Base-by-base conservation (phyloP, 1,140 invertebrate genomes). In the Chlorops oryzae region DNA sequence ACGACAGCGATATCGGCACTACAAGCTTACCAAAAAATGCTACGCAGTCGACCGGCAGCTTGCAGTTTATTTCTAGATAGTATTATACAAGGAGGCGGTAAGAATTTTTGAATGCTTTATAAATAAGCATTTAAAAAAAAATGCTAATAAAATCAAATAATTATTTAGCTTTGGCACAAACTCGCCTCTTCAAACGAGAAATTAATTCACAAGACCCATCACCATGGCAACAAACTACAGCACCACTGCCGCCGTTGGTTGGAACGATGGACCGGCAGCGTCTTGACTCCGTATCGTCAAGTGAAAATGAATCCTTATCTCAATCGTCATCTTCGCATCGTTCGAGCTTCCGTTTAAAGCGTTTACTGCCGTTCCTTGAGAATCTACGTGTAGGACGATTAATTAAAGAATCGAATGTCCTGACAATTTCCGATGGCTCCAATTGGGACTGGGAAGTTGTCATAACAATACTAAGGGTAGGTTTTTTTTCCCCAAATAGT, bases 371-470 rank as follows among this genome's bases (percentile, higher is more conserved):
- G 5, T 63, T 63, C 42, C 74, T 78, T 40, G 78, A 80, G 42
- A 71, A 59, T 34, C 58, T 70, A 13, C 62, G 75, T n/a, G 74
- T 77, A 51, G 86, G 90, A 55, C 78, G 79, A 56, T 62, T 80
- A 39, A 78, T 92, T 2, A 81, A 80, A 60, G 85, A 89, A 47
- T 86, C 86, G 0, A 78, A 83, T 22, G 88, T 92, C 2, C 73
- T 90, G 46, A 77, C 78, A 17, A 81, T 81, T 54, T 84, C 86
- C 50, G 83, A 87, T 64, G 79, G 81, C 9, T 79, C 78, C 25
- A 75, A 77, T 6, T 94, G 91, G 90, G 84, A 93, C 66, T 93
- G 90, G 90, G 83, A 87, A 58, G 76, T 88, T 17, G 85, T 93
- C 53, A 76, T 79, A 51, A 81, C 85, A 27, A 80, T 92, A 59